Evolutionary conservation across 2,797 vertebrate genomes (phyloP).

Genomic region (Silurus lanzhouensis): DNA sequence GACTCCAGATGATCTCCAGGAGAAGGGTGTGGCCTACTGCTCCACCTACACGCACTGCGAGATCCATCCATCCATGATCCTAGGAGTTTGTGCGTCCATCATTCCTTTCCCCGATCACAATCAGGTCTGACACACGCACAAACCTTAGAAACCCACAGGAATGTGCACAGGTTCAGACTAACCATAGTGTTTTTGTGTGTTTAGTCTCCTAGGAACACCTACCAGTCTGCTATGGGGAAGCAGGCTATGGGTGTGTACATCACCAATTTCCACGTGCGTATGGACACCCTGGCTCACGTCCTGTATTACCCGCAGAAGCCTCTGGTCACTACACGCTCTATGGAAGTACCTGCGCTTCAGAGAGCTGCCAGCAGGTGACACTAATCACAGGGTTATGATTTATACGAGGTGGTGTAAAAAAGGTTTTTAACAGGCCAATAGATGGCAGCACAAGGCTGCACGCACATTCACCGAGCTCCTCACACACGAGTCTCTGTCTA

Average conservation of each 20-base stretch:
- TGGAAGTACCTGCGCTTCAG: constrained; percentile 98
- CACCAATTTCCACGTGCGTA: constrained; percentile 97
- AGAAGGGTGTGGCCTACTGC: constrained; percentile 97
- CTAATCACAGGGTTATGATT: neutral
- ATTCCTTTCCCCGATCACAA: constrained; percentile 99
- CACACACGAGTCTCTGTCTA: too few relatives aligned
- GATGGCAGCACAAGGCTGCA: too few relatives aligned
- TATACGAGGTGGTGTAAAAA: too few relatives aligned
- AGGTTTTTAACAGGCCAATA: too few relatives aligned
- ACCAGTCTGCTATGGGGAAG: constrained; percentile 99
- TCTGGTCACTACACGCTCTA: constrained; percentile 93
- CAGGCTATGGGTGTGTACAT: constrained; percentile 99
- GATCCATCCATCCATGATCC: constrained; percentile 98
- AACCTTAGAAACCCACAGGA: too few relatives aligned
- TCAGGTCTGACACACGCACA: constrained; percentile 76
- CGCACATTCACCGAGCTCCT: too few relatives aligned
- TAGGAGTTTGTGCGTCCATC: constrained; percentile 97
- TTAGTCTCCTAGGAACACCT: constrained; percentile 98
- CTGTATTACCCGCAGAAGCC: constrained; percentile 98
- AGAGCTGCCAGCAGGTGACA: constrained; percentile 91
- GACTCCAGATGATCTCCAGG: constrained; percentile 97
- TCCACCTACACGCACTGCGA: constrained; percentile 98
- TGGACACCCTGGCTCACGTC: constrained; percentile 97
- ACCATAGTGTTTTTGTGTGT: neutral
- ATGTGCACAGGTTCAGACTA: neutral